Percentiles rank a stretch among this genome's conserved stretches.
phyloP scores from a whole-genome alignment of 2,888 invertebrate genomes.

The Orthosia incerta region DNA sequence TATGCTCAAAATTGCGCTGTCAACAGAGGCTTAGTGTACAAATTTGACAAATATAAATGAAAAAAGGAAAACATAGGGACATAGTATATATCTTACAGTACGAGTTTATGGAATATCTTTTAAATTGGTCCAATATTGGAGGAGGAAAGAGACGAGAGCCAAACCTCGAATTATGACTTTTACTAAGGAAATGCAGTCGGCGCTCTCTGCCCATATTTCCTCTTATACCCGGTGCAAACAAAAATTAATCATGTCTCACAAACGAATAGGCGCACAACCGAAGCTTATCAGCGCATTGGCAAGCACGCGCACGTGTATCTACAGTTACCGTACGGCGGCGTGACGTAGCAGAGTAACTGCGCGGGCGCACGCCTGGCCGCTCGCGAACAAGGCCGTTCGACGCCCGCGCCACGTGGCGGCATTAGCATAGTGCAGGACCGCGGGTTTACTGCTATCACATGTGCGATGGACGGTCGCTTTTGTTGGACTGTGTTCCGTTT shows the following conservation, averaged over 20 bases:
- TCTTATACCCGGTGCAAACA: too few relatives aligned
- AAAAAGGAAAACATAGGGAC: too few relatives aligned
- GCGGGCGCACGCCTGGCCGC: conserved; percentile 67
- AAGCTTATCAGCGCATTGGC: conserved; percentile 51
- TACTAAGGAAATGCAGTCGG: too few relatives aligned
- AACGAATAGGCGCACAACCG: conserved; percentile 36
- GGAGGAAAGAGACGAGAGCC: too few relatives aligned
- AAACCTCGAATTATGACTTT: too few relatives aligned
- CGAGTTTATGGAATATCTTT: too few relatives aligned
- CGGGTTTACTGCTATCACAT: conserved; percentile 42
- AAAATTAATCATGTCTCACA: not conserved
- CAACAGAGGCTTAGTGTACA: too few relatives aligned
- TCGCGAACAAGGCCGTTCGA: conserved; percentile 79
- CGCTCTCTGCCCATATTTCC: too few relatives aligned
- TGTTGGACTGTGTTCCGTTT: not conserved
- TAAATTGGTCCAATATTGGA: too few relatives aligned
- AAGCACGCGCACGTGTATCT: conserved; percentile 72
- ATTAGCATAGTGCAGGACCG: conserved; percentile 60
- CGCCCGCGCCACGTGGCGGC: conserved; percentile 66
- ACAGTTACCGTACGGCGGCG: conserved; percentile 72
- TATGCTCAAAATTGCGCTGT: too few relatives aligned
- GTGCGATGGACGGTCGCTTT: not conserved
- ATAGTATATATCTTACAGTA: too few relatives aligned
- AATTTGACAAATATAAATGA: too few relatives aligned
- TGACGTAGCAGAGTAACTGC: conserved; percentile 68